A percentile compares a stretch with the other conserved stretches of the same genome.
Conservation (phyloP, 1,140 invertebrate species). For the Aphelinus atriplicis region DNA sequence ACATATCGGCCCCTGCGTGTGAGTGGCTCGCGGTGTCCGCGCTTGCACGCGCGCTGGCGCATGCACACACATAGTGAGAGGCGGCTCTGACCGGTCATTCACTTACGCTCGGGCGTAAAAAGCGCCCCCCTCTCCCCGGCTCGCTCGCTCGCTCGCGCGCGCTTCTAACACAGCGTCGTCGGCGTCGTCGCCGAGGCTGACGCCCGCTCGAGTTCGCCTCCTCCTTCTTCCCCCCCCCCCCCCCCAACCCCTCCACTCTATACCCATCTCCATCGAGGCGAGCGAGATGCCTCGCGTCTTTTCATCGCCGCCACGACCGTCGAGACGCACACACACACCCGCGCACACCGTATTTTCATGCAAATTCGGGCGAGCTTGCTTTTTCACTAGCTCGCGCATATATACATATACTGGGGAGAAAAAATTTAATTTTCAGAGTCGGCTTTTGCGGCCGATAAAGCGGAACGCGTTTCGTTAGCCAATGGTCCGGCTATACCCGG, state of each 20-base stretch:
- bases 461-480: no score
- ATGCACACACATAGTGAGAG: slow-evolving; percentile 48
- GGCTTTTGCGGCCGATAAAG: no score
- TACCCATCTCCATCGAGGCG: background rate
- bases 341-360: no score
- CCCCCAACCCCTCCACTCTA: background rate
- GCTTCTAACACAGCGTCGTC: background rate
- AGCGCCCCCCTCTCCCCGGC: slow-evolving; percentile 22
- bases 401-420: no score
- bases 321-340: no score
- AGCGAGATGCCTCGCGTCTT: background rate
- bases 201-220: slow-evolving; percentile 16
- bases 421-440: no score
- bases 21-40: background rate
- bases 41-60: background rate
- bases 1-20: background rate
- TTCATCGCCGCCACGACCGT: background rate
- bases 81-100: slow-evolving; percentile 62
- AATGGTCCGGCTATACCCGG: no score
- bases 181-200: slow-evolving; percentile 14
- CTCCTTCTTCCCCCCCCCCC: slow-evolving; percentile 8
- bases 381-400: no score
- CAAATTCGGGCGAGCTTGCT: no score
- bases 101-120: slow-evolving; percentile 55
- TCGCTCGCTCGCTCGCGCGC: no score